Evolutionary conservation across 2,113 vertebrate genomes (phyloP).

Genomic region (Naja naja): DNA sequence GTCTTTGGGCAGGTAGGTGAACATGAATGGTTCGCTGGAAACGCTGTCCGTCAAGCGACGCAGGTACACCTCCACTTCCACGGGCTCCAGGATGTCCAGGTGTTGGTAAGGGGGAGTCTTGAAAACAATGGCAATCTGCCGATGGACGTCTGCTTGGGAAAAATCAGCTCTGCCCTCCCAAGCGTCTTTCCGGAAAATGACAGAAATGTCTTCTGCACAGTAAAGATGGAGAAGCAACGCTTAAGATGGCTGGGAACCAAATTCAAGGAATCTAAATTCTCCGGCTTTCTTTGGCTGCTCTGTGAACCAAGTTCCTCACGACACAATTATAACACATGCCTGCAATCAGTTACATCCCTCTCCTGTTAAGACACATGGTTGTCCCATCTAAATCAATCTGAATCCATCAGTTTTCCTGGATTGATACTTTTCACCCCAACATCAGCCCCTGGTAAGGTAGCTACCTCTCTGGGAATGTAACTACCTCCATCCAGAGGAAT

Average conservation of each 20-base stretch:
- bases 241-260: not conserved
- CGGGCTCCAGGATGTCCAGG: constrained; percentile 76
- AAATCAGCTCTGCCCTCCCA: constrained; percentile 90
- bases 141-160: constrained; percentile 89
- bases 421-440: no score
- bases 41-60: constrained; percentile 85
- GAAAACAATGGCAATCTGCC: constrained; percentile 91
- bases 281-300: not conserved
- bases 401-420: no score
- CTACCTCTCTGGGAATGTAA: no score
- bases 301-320: not conserved
- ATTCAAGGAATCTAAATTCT: not conserved
- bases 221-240: not conserved
- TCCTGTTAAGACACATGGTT: no score
- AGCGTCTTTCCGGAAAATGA: constrained; percentile 77
- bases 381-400: no score
- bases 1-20: constrained; percentile 81
- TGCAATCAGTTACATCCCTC: no score
- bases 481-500: no score
- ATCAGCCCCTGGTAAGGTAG: no score
- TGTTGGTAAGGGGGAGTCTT: constrained; percentile 86
- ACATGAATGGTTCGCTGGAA: constrained; percentile 81
- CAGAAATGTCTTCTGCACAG: constrained; percentile 82
- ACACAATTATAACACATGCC: no score
- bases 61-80: constrained; percentile 77